A percentile compares a stretch with the other conserved stretches of the same genome.
phyloP scores from a whole-genome alignment of 2,113 vertebrate species.

The Merops nubicus region DNA sequence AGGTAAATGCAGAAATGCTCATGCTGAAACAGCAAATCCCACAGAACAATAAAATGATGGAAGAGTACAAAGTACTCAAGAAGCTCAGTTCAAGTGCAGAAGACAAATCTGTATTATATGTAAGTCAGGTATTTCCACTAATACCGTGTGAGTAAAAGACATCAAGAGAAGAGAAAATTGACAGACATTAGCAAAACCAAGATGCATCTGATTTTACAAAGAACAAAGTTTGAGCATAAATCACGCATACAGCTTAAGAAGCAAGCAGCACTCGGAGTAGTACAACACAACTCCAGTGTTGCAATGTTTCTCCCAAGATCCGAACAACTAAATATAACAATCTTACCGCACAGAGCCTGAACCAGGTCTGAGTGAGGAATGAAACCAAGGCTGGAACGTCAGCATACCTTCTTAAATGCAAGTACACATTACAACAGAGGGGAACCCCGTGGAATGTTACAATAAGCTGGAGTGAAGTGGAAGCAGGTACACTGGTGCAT shows the following conservation, averaged over 20 bases:
- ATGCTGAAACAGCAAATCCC: neutral
- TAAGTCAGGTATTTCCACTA: neutral
- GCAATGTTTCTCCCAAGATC: neutral
- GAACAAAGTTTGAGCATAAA: neutral
- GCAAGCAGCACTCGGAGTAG: accelerated
- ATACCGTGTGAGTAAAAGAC: neutral
- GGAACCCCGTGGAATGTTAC: neutral
- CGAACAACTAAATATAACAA: neutral
- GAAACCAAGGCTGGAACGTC: neutral
- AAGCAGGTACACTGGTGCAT: neutral
- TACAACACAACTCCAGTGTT: neutral
- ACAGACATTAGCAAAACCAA: neutral
- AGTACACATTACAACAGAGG: neutral
- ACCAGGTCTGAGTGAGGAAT: neutral
- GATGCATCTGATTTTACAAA: neutral
- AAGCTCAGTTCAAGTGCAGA: neutral
- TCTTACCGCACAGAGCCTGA: neutral
- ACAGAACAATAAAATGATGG: neutral
- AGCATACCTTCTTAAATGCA: neutral
- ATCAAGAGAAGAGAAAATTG: neutral
- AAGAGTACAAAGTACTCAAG: neutral
- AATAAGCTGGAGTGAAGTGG: neutral
- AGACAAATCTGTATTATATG: neutral
- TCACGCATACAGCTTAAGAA: neutral
- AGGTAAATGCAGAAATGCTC: neutral